A percentile compares a stretch with the other conserved stretches of the same genome.
Evolutionary conservation across 2,797 vertebrate genomes (phyloP).

Genomic region (Hylomyscus alleni): DNA sequence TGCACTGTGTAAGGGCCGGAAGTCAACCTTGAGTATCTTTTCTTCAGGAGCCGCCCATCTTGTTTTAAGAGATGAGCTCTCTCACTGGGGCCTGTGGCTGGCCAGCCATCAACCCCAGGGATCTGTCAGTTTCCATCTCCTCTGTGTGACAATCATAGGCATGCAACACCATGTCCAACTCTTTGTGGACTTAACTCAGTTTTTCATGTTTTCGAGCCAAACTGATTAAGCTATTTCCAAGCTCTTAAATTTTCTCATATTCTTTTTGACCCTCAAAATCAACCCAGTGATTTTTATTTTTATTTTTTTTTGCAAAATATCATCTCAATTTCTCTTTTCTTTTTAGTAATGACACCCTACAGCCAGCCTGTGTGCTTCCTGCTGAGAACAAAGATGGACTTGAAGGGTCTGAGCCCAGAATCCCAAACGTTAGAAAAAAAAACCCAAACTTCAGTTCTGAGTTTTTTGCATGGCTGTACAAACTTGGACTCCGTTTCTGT

Average conservation of each 20-base stretch:
- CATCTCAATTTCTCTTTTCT: not conserved
- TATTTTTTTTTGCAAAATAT: constrained; percentile 16
- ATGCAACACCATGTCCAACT: not conserved
- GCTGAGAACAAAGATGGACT: constrained; percentile 2
- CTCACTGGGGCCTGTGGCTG: not conserved
- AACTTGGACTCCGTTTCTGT: not conserved
- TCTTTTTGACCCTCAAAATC: not conserved
- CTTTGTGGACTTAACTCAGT: not conserved
- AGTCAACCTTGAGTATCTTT: not conserved
- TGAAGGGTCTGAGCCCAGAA: not conserved
- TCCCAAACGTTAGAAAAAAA: constrained; percentile 24
- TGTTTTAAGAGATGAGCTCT: not conserved
- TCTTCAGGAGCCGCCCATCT: not conserved
- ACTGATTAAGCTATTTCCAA: not conserved
- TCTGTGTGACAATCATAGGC: not conserved
- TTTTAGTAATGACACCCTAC: not conserved
- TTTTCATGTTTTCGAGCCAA: not conserved
- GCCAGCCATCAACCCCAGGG: too few species aligned
- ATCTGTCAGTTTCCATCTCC: not conserved
- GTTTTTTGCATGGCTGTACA: not conserved
- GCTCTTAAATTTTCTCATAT: not conserved
- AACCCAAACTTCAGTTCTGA: not conserved
- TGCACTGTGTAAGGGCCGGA: too few species aligned
- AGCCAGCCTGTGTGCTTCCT: not conserved
- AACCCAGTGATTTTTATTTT: not conserved